Base-by-base conservation (phyloP, 1,140 invertebrate genomes). In the Zaprionus vittiger region DNA sequence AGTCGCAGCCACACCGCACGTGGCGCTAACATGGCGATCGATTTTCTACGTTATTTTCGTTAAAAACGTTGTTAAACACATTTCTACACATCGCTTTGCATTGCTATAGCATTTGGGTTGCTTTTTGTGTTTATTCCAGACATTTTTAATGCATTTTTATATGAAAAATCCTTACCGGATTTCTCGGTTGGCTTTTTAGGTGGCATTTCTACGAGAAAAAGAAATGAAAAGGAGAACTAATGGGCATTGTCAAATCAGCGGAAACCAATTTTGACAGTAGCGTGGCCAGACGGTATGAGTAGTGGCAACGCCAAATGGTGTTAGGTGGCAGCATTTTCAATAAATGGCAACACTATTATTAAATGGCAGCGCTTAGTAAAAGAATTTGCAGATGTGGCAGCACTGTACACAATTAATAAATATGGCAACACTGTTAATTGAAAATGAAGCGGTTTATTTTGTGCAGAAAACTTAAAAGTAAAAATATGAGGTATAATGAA, bases 181-280 rank as follows among this genome's bases (percentile, higher is more conserved):
- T 95, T 95, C 67, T 95, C 95, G 84, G 94, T 94, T 87, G 95
- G 94, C 93, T 95, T 95, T 69, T 94, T 92, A 77, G 95, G 95
- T 93, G 95, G 95, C 95, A 95, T 95, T 93, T 95, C 95, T 91
- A 80, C 91, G 91, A 93, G 93, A 93, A 93, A 91, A 85, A 90
- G 87, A 85, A 91, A 91, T 86, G 83, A 85, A 93, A 93, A 93
- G 91, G 80, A 92, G 91, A 81, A 87, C 68, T 76, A 56, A 81
- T 64, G 73, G 83, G 68, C 83, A 79, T 67, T 91, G 91, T 84
- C 91, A 92, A 91, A 81, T 37, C 62, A 78, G 87, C 91, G 91
- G 91, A 92, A 90, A 79, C 77, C 37, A 2, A 59, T 17, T 77
- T 79, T 87, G 83, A 87, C 83, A 84, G 70, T 11, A 55, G 54